phyloP scores from a whole-genome alignment of 2,113 vertebrate species.

The Puntigrus tetrazona region DNA sequence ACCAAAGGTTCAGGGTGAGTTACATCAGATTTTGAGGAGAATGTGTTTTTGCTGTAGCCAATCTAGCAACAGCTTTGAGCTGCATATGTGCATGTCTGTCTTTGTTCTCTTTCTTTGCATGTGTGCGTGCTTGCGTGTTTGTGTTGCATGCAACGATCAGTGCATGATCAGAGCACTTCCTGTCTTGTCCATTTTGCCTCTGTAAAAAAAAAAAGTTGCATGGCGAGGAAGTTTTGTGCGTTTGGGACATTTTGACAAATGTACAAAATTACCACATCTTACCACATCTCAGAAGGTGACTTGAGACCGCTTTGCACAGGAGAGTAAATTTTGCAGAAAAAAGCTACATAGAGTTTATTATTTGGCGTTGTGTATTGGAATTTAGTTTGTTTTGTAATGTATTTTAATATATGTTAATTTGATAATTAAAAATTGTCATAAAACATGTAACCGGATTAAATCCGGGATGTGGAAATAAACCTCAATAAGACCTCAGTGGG shows the following conservation, averaged over 20 bases:
- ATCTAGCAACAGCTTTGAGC: not conserved
- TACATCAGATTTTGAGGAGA: not conserved
- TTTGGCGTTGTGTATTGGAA: not conserved
- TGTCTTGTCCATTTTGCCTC: slow-evolving; percentile 59
- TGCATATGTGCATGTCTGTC: not conserved
- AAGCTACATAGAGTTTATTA: not conserved
- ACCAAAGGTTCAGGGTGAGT: slow-evolving; percentile 52
- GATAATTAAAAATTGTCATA: not conserved
- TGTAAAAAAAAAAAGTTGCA: slow-evolving; percentile 37
- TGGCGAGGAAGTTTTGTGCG: slow-evolving; percentile 16
- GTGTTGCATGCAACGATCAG: slow-evolving; percentile 34
- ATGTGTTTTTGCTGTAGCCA: not conserved
- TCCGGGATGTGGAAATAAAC: slow-evolving; percentile 21
- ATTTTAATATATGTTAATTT: too few species aligned
- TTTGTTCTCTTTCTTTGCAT: slow-evolving; percentile 33
- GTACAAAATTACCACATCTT: not conserved
- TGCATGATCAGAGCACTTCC: slow-evolving; percentile 66
- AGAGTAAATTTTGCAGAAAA: not conserved
- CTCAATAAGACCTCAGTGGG: not conserved
- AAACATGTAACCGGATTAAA: not conserved
- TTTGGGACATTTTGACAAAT: not conserved
- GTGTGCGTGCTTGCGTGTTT: slow-evolving; percentile 24
- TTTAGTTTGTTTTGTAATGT: not conserved
- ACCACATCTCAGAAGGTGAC: too few species aligned
- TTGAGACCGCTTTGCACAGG: not conserved